Conservation (phyloP, 2,797 vertebrate genomes). For the Oreochromis grahami region DNA sequence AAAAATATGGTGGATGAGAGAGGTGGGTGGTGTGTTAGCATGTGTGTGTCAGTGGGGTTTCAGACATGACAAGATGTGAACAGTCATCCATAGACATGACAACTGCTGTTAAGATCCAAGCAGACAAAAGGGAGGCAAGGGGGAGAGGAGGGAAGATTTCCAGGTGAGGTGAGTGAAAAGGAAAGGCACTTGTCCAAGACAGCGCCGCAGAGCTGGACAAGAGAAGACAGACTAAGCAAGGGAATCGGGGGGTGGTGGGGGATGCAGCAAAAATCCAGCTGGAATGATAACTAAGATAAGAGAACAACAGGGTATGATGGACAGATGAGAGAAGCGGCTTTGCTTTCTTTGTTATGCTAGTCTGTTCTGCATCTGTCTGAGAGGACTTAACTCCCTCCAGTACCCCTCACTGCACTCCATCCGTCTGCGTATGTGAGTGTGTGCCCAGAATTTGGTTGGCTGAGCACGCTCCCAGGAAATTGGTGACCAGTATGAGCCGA, state of each 20-base stretch:
- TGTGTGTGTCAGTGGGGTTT: neutral
- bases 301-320: constrained; percentile 38
- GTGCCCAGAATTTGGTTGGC: constrained; percentile 30
- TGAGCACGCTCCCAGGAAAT: constrained; percentile 9
- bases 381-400: constrained; percentile 27
- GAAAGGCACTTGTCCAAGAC: constrained; percentile 22
- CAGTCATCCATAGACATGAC: constrained; percentile 18
- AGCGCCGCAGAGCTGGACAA: constrained; percentile 1
- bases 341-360: constrained; percentile 52
- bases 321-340: constrained; percentile 50
- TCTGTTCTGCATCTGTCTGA: constrained; percentile 51
- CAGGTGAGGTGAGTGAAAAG: too few relatives aligned
- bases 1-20: neutral
- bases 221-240: neutral
- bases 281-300: constrained; percentile 18
- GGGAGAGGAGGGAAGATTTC: too few relatives aligned
- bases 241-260: neutral
- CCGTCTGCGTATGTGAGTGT: neutral
- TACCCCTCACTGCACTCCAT: constrained; percentile 25
- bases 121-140: neutral
- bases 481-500: constrained; percentile 16
- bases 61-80: constrained; percentile 43
- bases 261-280: neutral
- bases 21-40: neutral
- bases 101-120: constrained; percentile 16